Conservation (phyloP, 2,888 invertebrate species). For the Cephus nigrinus region DNA sequence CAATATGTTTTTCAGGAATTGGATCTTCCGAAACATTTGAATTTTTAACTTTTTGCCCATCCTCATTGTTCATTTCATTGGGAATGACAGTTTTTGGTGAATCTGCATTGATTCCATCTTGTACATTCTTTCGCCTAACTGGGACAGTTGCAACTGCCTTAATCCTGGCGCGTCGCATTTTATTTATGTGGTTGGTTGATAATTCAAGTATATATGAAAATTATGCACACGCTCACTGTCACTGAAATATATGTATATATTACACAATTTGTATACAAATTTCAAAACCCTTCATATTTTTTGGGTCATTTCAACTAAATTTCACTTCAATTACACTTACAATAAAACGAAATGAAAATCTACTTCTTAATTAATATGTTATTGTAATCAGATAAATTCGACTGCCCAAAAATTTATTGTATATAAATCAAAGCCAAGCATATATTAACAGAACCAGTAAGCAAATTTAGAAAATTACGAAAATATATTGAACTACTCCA, state of each 20-base stretch:
- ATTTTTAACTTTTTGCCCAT: constrained; percentile 7
- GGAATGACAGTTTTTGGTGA: constrained; percentile 3
- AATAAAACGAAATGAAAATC: too few relatives aligned
- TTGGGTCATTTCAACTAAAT: not conserved
- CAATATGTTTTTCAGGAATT: not conserved
- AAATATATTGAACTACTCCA: too few relatives aligned
- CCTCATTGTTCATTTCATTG: constrained; percentile 11
- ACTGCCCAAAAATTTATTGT: too few relatives aligned
- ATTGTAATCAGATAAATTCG: too few relatives aligned
- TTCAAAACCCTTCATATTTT: not conserved
- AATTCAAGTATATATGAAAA: not conserved
- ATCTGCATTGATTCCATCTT: constrained; percentile 30
- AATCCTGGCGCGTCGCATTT: constrained; percentile 74
- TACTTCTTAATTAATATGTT: too few relatives aligned
- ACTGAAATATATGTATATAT: not conserved
- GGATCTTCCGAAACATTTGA: not conserved
- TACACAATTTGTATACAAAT: not conserved
- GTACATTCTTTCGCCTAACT: constrained; percentile 64
- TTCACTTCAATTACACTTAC: too few relatives aligned
- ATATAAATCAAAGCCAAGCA: too few relatives aligned
- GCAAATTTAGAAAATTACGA: not conserved
- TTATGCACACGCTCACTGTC: not conserved
- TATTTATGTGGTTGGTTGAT: not conserved
- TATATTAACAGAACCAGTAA: not conserved
- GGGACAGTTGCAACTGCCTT: constrained; percentile 80